Conservation (phyloP, 1,140 invertebrate genomes). For the Cheumatopsyche charites region DNA sequence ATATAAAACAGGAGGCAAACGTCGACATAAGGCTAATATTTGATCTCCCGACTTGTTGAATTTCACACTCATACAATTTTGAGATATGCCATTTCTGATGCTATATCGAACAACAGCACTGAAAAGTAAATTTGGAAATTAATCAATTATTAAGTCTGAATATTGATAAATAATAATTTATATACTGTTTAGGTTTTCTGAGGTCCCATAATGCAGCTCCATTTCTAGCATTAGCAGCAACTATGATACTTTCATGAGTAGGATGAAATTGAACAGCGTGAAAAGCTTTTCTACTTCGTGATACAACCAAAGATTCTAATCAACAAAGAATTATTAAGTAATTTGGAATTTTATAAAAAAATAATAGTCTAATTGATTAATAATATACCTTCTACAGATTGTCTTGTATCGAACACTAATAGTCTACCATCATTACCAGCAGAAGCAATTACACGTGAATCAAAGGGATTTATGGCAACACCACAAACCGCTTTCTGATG, state of each 20-base stretch:
- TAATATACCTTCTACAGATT: slow-evolving; percentile 60
- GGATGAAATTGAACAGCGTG: slow-evolving; percentile 93
- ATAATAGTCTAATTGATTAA: background rate
- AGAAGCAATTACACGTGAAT: slow-evolving; percentile 82
- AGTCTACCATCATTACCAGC: slow-evolving; percentile 90
- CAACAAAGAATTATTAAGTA: background rate
- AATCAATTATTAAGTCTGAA: slow-evolving; percentile 2
- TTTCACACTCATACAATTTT: slow-evolving; percentile 90
- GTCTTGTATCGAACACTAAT: slow-evolving; percentile 83
- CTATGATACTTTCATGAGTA: slow-evolving; percentile 77
- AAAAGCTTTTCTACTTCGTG: slow-evolving; percentile 67
- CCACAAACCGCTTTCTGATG: slow-evolving; percentile 91
- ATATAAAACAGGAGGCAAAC: slow-evolving; percentile 85
- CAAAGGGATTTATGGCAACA: slow-evolving; percentile 82
- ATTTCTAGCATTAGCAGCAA: slow-evolving; percentile 88
- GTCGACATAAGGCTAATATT: slow-evolving; percentile 81
- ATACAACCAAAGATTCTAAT: slow-evolving; percentile 58
- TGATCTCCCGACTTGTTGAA: slow-evolving; percentile 82
- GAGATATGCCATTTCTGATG: slow-evolving; percentile 65
- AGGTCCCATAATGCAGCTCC: slow-evolving; percentile 90
- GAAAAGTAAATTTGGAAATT: slow-evolving; percentile 47
- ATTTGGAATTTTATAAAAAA: background rate
- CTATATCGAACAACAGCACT: slow-evolving; percentile 76
- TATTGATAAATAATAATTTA: slow-evolving; percentile 38
- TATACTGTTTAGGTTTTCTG: slow-evolving; percentile 80